Evolutionary conservation across 2,113 vertebrate species (phyloP).

Genomic region (Pterophyllum scalare): DNA sequence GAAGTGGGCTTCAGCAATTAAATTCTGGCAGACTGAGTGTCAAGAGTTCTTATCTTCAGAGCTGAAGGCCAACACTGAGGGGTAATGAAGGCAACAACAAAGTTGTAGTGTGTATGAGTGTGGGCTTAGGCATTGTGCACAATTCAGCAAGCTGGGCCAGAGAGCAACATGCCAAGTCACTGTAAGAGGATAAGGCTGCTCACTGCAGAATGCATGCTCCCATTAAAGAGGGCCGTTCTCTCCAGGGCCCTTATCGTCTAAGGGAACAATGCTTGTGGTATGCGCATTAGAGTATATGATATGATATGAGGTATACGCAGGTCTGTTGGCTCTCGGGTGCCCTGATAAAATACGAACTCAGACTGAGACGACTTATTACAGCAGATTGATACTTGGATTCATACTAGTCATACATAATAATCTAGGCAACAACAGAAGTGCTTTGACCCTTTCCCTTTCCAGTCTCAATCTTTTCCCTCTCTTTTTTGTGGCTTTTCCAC

Average conservation of each 20-base stretch:
- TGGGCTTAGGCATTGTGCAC: constrained; percentile 44
- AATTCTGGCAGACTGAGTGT: constrained; percentile 66
- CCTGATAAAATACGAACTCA: constrained; percentile 1
- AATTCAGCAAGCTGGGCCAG: constrained; percentile 21
- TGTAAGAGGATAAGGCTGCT: constrained; percentile 54
- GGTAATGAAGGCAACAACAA: constrained; percentile 46
- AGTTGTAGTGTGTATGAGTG: constrained; percentile 30
- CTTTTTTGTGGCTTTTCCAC: neutral
- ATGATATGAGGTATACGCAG: constrained; percentile 4
- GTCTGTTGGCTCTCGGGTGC: neutral
- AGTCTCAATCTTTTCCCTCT: neutral
- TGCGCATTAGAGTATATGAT: constrained; percentile 53
- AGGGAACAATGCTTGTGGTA: constrained; percentile 34
- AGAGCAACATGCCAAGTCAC: constrained; percentile 45
- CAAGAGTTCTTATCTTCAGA: constrained; percentile 75
- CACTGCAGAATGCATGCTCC: constrained; percentile 44
- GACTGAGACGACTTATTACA: constrained; percentile 21
- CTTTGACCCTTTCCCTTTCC: neutral
- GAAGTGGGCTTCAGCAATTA: constrained; percentile 69
- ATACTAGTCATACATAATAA: constrained; percentile 22
- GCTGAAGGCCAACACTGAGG: constrained; percentile 54
- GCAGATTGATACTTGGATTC: neutral
- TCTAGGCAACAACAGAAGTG: neutral
- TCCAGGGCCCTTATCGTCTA: constrained; percentile 39
- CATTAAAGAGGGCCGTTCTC: constrained; percentile 51